A percentile compares a stretch with the other conserved stretches of the same genome.
Conservation (phyloP, 2,797 vertebrate species). For the Nasua narica region DNA sequence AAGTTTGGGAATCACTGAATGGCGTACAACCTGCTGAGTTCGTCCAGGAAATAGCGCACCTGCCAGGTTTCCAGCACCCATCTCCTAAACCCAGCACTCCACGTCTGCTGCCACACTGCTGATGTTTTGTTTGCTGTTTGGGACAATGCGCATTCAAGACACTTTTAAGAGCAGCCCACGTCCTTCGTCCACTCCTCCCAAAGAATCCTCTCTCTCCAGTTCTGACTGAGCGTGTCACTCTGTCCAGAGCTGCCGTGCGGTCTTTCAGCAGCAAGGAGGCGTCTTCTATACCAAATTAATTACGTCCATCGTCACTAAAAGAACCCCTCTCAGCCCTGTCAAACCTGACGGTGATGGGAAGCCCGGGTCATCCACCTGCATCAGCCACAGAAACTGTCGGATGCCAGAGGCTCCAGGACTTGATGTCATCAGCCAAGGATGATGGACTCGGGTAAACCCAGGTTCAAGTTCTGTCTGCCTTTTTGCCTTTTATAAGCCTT, state of each 20-base stretch:
- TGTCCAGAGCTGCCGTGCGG: conserved; percentile 53
- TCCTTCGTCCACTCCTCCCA: neutral
- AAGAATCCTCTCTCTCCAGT: neutral
- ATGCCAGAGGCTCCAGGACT: neutral
- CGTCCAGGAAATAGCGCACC: neutral
- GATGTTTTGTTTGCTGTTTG: neutral
- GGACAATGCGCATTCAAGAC: neutral
- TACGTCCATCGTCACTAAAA: conserved; percentile 76
- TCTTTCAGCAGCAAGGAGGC: conserved; percentile 61
- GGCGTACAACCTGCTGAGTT: too few species aligned
- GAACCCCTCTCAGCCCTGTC: conserved; percentile 76
- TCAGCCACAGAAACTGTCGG: conserved; percentile 60
- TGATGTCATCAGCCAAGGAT: neutral
- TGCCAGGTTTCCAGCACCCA: neutral
- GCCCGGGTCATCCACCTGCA: conserved; percentile 63
- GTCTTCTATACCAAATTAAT: conserved; percentile 79
- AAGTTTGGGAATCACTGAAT: neutral
- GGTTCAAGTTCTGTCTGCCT: neutral
- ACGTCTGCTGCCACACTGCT: rapidly evolving
- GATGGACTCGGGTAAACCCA: neutral
- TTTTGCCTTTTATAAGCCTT: neutral
- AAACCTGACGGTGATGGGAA: conserved; percentile 72
- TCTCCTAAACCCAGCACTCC: rapidly evolving
- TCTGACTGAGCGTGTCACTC: neutral
- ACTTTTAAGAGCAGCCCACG: neutral